Base-by-base conservation (phyloP, 2,888 invertebrate species). In the Cantharis flavilabris region DNA sequence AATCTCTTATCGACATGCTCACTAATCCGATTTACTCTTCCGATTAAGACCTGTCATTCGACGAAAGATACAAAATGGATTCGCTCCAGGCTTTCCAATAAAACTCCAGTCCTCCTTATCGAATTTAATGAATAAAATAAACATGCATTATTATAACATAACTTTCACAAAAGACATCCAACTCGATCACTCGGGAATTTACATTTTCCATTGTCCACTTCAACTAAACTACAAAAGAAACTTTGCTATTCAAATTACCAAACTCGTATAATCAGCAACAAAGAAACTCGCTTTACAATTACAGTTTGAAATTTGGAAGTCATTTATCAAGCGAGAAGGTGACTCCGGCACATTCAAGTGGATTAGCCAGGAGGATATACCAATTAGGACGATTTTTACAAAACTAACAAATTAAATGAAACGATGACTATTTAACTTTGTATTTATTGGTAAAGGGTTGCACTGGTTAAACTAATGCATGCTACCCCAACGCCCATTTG, bases 11-110 rank as follows among this genome's bases (percentile, higher is more conserved):
- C 62, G 75, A 75, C 71, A 71, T 69, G 67, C 71, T 67, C 69
- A n/a, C 69, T 75, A 75, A 75, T 75, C 71, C 67, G 75, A 75
- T 71, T 75, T 74, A 70, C 70, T 70, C 74, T 63, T 62, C 70
- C 63, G 70, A 74, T 74, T 74, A 74, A 74, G 64, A 20, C 63
- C 74, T 74, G 74, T 74, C 74, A 74, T 70, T 69, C 70, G 70
- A 74, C 70, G 70, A 74, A 49, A 74, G 70, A 70, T 74, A 70
- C 64, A 30, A 74, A 70, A 74, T 70, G 70, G 70, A 74, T 74
- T 74, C 69, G 63, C 69, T 62, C 69, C 69, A 69, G 69, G 64
- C 64, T 11, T 64, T 64, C 64, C 18, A 20, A 63, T 30, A 72
- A 64, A 23, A 64, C 23, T 30, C 33, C 11, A 49, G 4, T 67